phyloP scores from a whole-genome alignment of 1,140 invertebrate species.

The Sycophaga agraensis region DNA sequence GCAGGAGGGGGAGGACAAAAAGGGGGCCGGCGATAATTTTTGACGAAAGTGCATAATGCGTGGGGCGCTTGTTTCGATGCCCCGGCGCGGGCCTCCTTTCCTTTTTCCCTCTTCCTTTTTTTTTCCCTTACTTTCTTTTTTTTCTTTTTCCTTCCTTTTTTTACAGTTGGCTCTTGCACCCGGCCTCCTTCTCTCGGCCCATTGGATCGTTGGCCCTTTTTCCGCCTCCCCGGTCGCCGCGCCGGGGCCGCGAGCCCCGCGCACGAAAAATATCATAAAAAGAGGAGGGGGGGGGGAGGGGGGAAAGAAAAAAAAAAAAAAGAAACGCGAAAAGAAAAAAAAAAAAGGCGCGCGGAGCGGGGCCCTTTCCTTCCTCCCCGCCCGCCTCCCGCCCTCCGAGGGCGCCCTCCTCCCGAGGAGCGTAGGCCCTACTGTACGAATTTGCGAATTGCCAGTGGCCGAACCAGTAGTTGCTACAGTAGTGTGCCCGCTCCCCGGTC shows the following conservation, averaged over 20 bases:
- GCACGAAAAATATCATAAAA: slow-evolving; percentile 11
- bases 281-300: too few species aligned
- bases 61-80: slow-evolving; percentile 15
- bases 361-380: too few species aligned
- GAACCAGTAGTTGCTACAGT: slow-evolving; percentile 3
- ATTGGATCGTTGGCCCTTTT: not conserved
- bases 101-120: too few species aligned
- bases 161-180: not conserved
- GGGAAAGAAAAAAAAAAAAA: too few species aligned
- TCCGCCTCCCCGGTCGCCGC: too few species aligned
- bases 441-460: slow-evolving; percentile 2
- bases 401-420: not conserved
- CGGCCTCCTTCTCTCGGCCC: not conserved
- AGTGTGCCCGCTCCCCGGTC: not conserved
- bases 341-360: too few species aligned
- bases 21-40: slow-evolving; percentile 10
- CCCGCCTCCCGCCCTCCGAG: not conserved
- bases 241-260: not conserved
- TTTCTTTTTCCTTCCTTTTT: slow-evolving; percentile 1
- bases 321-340: too few species aligned
- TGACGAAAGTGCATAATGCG: slow-evolving; percentile 7
- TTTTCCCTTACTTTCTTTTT: too few species aligned
- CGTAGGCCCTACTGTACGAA: not conserved
- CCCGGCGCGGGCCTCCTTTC: too few species aligned
- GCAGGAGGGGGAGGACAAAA: not conserved